phyloP scores from a whole-genome alignment of 2,113 vertebrate genomes.

The Chinchilla lanigera region DNA sequence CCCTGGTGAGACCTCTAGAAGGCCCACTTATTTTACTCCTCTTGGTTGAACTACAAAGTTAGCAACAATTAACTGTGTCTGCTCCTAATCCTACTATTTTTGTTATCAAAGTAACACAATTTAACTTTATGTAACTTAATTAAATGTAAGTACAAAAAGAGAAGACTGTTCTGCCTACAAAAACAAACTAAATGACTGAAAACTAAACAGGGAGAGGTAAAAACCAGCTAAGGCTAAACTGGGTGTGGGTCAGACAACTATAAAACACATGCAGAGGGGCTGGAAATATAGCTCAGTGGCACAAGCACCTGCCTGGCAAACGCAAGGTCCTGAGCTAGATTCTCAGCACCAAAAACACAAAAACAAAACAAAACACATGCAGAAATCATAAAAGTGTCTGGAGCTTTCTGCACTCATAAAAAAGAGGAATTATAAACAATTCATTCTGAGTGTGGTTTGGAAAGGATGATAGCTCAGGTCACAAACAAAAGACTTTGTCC shows the following conservation, averaged over 20 bases:
- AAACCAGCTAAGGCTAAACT: not conserved
- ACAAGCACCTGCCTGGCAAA: too few species aligned
- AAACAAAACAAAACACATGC: not conserved
- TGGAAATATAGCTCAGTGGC: too few species aligned
- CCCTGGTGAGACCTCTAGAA: not conserved
- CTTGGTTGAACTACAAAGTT: not conserved
- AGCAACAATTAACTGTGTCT: not conserved
- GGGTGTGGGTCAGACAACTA: not conserved
- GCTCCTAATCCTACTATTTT: not conserved
- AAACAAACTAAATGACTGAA: not conserved
- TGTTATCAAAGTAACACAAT: not conserved
- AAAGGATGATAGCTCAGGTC: not conserved
- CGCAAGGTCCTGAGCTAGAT: too few species aligned
- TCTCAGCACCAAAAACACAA: too few species aligned
- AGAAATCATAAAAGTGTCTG: not conserved
- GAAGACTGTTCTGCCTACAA: not conserved
- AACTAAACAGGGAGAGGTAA: not conserved
- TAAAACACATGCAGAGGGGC: not conserved
- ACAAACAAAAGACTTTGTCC: not conserved
- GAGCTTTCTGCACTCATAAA: not conserved
- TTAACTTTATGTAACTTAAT: not conserved
- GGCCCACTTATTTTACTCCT: not conserved
- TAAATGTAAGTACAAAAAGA: not conserved
- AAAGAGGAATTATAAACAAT: conserved; percentile 18
- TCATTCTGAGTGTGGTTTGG: not conserved